phyloP scores from a whole-genome alignment of 2,888 invertebrate genomes.

The Sepioteuthis lessoniana region DNA sequence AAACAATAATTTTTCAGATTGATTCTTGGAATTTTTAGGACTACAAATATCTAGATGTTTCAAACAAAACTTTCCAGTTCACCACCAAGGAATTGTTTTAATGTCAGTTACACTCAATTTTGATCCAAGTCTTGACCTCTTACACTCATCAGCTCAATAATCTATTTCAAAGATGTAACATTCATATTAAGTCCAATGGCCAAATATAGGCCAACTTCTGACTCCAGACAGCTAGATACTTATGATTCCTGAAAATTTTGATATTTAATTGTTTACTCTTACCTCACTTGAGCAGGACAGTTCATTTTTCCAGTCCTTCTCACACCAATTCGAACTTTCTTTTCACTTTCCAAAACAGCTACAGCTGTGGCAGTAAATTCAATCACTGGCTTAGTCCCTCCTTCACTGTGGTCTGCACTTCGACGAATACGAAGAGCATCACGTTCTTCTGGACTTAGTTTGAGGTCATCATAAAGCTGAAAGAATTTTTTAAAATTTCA shows the following conservation, averaged over 20 bases:
- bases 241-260: background rate
- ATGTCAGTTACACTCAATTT: too few relatives aligned
- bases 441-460: constrained; percentile 61
- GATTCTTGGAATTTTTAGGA: too few relatives aligned
- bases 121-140: too few relatives aligned
- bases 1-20: too few relatives aligned
- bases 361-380: constrained; percentile 78
- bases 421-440: constrained; percentile 51
- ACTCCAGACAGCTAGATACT: too few relatives aligned
- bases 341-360: constrained; percentile 78
- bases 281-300: constrained; percentile 76
- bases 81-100: too few relatives aligned
- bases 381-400: constrained; percentile 76
- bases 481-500: background rate
- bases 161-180: too few relatives aligned
- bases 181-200: too few relatives aligned
- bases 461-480: constrained; percentile 65
- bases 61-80: too few relatives aligned
- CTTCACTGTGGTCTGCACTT: constrained; percentile 70
- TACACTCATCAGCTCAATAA: too few relatives aligned
- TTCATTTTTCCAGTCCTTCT: constrained; percentile 77
- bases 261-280: constrained; percentile 36
- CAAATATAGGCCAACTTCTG: too few relatives aligned
- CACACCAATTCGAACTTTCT: constrained; percentile 76
- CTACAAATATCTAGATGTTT: too few relatives aligned